A percentile compares a stretch with the other conserved stretches of the same genome.
Evolutionary conservation across 2,888 invertebrate genomes (phyloP).

Genomic region (Stictocephala bisonia): DNA sequence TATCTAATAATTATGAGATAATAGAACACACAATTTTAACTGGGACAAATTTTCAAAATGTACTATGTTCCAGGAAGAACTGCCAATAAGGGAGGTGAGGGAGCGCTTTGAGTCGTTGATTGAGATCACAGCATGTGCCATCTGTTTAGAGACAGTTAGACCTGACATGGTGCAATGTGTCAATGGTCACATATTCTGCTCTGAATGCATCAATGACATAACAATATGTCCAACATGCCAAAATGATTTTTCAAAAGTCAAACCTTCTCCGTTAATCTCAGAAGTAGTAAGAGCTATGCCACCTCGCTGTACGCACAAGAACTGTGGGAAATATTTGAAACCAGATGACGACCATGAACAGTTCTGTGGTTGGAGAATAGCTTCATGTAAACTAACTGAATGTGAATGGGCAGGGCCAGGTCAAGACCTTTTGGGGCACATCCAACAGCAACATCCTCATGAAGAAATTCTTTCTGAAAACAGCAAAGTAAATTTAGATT

Average conservation of each 20-base stretch:
- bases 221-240: background rate
- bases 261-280: background rate
- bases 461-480: no score
- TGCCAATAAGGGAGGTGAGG: background rate
- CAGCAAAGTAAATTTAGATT: background rate
- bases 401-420: background rate
- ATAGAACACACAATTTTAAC: no score
- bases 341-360: background rate
- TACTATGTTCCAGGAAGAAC: background rate
- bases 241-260: background rate
- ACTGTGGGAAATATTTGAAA: background rate
- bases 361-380: background rate
- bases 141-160: background rate
- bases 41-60: no score
- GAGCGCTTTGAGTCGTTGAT: background rate
- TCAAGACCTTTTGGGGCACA: background rate
- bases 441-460: background rate
- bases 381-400: background rate
- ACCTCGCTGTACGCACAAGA: background rate
- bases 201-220: background rate
- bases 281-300: background rate
- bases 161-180: background rate
- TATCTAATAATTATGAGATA: no score
- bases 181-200: background rate
- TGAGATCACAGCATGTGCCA: background rate